These are phyloP conservation scores for Calliopum simillimum DNA, from an alignment of 2,888 invertebrate species.

Conservation along the genomic window DNA sequence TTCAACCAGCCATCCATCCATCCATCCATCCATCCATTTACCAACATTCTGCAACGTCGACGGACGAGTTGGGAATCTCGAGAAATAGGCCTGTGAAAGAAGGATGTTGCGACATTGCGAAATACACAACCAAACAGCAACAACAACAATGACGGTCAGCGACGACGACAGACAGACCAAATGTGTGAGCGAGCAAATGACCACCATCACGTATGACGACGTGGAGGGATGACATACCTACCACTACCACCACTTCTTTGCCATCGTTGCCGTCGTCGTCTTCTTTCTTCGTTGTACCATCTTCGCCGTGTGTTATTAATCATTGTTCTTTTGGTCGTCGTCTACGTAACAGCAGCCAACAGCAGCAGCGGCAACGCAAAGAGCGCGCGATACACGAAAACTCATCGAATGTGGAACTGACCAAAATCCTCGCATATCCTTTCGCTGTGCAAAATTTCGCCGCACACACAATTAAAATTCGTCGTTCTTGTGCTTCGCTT, in stretches of 20 bases:
- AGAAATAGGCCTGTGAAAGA: constrained; percentile 49
- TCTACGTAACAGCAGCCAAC: too few species aligned
- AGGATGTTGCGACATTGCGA: constrained; percentile 49
- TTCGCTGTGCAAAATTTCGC: constrained; percentile 54
- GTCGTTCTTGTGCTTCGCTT: constrained; percentile 52
- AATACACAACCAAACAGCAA: constrained; percentile 35
- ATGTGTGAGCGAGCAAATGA: constrained; percentile 11
- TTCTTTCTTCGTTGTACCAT: constrained; percentile 57
- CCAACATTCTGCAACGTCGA: constrained; percentile 20
- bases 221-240: constrained; percentile 26
- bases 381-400: constrained; percentile 47
- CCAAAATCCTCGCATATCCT: constrained; percentile 40
- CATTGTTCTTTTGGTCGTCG: constrained; percentile 67
- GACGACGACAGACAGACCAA: constrained; percentile 1
- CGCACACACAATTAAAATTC: constrained; percentile 62
- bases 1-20: constrained; percentile 24
- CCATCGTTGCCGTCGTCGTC: constrained; percentile 46
- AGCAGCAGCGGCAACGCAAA: constrained; percentile 60
- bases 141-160: constrained; percentile 23
- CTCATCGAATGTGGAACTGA: constrained; percentile 45
- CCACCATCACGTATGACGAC: constrained; percentile 26
- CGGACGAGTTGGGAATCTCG: not conserved
- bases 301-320: constrained; percentile 65
- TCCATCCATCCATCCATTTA: constrained; percentile 27
- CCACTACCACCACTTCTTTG: constrained; percentile 19